Percentiles rank a stretch among this genome's conserved stretches.
These are phyloP conservation scores for Noctua comes DNA, from an alignment of 2,888 invertebrate genomes.

Conservation along the genomic window DNA sequence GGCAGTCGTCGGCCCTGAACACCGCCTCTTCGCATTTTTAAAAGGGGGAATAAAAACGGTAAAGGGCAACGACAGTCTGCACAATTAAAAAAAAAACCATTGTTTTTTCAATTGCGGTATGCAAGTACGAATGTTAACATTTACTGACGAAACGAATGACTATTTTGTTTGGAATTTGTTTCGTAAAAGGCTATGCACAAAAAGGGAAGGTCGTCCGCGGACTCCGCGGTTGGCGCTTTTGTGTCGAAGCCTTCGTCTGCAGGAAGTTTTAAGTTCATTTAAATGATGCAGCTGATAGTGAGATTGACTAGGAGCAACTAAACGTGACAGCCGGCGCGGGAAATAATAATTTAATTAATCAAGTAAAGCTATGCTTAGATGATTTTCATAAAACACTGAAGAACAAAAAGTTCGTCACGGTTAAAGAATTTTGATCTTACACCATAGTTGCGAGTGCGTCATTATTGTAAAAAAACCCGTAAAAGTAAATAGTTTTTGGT, in stretches of 20 bases:
- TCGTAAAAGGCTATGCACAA: constrained; percentile 19
- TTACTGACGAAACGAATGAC: background rate
- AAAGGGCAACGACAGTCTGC: constrained; percentile 25
- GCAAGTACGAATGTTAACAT: constrained; percentile 15
- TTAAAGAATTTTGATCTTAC: constrained; percentile 5
- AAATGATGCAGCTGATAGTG: background rate
- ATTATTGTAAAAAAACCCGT: constrained; percentile 11
- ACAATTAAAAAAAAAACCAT: background rate
- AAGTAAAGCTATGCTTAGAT: background rate
- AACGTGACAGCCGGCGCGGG: background rate
- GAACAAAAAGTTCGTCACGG: constrained; percentile 10
- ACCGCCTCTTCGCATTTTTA: constrained; percentile 31
- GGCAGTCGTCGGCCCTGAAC: constrained; percentile 55
- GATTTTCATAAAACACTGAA: constrained; percentile 4
- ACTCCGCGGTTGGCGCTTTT: background rate
- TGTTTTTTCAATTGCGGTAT: background rate
- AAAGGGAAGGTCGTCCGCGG: constrained; percentile 1
- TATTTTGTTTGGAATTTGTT: constrained; percentile 15
- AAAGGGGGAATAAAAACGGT: constrained; percentile 22
- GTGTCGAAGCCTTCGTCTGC: constrained; percentile 7
- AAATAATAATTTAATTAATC: background rate
- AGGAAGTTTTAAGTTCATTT: constrained; percentile 12
- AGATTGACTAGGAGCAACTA: background rate
- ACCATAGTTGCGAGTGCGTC: constrained; percentile 12
- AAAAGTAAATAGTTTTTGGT: constrained; percentile 5